Percentiles rank a stretch among this genome's conserved stretches.
phyloP scores from a whole-genome alignment of 2,888 invertebrate genomes.

The Brachyptera putata region DNA sequence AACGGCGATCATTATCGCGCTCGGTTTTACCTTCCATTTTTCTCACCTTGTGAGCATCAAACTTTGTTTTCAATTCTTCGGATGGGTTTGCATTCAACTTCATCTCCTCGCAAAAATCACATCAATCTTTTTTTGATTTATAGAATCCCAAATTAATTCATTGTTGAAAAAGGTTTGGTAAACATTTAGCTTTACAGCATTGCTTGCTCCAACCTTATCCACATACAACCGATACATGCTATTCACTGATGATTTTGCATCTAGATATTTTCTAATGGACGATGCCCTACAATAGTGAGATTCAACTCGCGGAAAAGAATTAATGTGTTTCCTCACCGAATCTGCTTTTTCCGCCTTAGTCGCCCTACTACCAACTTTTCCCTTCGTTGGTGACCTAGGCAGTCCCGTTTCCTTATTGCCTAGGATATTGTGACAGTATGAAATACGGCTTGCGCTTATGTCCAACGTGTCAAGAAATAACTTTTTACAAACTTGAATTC shows the following conservation, averaged over 20 bases:
- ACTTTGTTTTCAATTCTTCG: slow-evolving; percentile 19
- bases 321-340: slow-evolving; percentile 29
- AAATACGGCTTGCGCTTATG: neutral
- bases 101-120: slow-evolving; percentile 20
- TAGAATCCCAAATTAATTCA: slow-evolving; percentile 34
- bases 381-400: neutral
- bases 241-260: slow-evolving; percentile 30
- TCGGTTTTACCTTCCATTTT: neutral
- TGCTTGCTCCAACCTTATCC: slow-evolving; percentile 26
- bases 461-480: neutral
- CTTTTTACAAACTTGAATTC: neutral
- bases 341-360: neutral
- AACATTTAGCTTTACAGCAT: slow-evolving; percentile 29
- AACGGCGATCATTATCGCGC: neutral
- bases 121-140: slow-evolving; percentile 36
- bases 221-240: slow-evolving; percentile 34
- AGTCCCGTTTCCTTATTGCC: neutral
- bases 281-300: slow-evolving; percentile 32
- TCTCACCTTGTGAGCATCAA: neutral
- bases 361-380: neutral
- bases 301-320: slow-evolving; percentile 34
- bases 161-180: slow-evolving; percentile 32
- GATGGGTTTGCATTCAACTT: slow-evolving; percentile 21
- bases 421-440: neutral
- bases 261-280: slow-evolving; percentile 33